Conservation (phyloP, 2,113 vertebrate genomes). For the Cyprinodon variegatus region DNA sequence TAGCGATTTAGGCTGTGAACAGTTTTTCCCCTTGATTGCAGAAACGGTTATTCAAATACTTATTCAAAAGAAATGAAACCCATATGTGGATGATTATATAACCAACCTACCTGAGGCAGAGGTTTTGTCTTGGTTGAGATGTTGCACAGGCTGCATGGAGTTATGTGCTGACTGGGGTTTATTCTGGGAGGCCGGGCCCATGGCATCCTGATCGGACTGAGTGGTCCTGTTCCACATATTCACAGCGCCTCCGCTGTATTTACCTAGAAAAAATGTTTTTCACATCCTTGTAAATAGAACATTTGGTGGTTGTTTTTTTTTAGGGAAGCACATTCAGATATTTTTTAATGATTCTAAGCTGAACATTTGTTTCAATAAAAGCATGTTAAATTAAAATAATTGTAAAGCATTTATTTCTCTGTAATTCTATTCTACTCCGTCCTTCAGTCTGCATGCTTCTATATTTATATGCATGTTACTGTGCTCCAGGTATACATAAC, state of each 20-base stretch:
- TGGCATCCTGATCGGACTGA: constrained; percentile 84
- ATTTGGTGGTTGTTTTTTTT: neutral
- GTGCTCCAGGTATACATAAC: too few species aligned
- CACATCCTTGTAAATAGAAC: neutral
- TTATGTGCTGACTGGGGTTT: constrained; percentile 56
- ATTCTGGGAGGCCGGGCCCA: constrained; percentile 70
- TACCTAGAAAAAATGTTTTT: constrained; percentile 40
- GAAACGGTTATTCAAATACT: neutral
- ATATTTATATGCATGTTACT: too few species aligned
- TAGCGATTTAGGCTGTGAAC: neutral
- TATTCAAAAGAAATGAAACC: neutral
- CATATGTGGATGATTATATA: neutral
- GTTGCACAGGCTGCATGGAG: constrained; percentile 59
- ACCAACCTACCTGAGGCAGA: constrained; percentile 81
- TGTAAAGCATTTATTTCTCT: too few species aligned
- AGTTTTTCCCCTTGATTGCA: neutral
- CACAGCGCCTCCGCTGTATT: constrained; percentile 79
- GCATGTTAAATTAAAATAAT: neutral
- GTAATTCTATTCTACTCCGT: neutral
- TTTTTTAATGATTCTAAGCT: neutral
- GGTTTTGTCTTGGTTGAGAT: constrained; percentile 80
- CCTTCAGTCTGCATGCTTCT: neutral
- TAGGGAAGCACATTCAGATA: neutral
- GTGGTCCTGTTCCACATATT: constrained; percentile 94
- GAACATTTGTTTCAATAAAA: neutral